Base-by-base conservation (phyloP, 2,888 invertebrate genomes). In the Parelbella ahira region DNA sequence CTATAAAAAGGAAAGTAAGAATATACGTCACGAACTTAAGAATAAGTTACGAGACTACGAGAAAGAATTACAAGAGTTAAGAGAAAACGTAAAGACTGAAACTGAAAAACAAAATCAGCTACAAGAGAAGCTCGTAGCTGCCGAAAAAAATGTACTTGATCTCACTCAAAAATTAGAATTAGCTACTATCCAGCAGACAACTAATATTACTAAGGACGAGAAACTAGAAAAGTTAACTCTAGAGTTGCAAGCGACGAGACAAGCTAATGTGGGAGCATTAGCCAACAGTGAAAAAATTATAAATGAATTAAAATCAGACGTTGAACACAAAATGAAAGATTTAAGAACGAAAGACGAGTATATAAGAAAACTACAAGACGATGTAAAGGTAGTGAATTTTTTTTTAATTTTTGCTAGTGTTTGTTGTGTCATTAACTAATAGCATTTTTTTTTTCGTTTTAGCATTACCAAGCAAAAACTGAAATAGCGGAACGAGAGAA, bases 11-110 rank as follows among this genome's bases (percentile, higher is more conserved):
- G 81, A 87, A 47, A 77, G 69, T 45, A 90, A 90, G 60, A 75
- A 74, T 38, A 77, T 88, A 19, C 86, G 86, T 51, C 80, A 83
- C 36, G 89, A 90, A 25, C 63, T 92, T 1, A 74, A 86, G 53
- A 66, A 77, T 10, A 91, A 90, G 58, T 63, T 94, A 44, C 90
- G 90, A 47, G 92, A 78, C 9, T 76, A 77, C 42, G 81, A 88
- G 46, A 81, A 78, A 51, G 69, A 78, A 54, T 58, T 80, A 44
- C 63, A 70, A 47, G 73, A 74, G 43, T 73, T 79, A 29, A 86
- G 75, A 62, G 75, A 75, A 24, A 79, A 72, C 47, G 53, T 80
- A 9, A 75, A 75, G 47, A 48, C 56, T 23, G 86, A 88, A 62
- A 64, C 71, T 44, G 71, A 74, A 44, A 82, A 83, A 54, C 80